Evolutionary conservation across 1,140 invertebrate genomes (phyloP), one percentile per base, ranked within the genome.

Genomic region (Drosophila sucinea): DNA sequence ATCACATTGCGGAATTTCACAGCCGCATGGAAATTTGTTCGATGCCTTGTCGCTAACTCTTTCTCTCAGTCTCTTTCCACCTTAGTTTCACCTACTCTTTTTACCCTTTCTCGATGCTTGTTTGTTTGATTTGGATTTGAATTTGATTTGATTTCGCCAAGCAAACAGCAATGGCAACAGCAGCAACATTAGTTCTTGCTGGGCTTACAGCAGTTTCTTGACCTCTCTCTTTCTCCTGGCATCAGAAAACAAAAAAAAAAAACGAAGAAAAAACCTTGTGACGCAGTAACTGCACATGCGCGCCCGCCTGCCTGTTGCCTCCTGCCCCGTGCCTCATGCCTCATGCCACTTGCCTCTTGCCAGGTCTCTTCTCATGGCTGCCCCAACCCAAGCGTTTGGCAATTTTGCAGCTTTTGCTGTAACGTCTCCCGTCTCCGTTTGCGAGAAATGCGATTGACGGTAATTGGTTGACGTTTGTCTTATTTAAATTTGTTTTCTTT

Each of bases 381-480:
- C 55, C 77, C 38, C 2, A 40, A 41, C 1, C 23, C 7, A 51
- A 51, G 23, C 69, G 78, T 77, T 79, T 81, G 82, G 74, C 79
- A 87, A 79, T 82, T 82, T 81, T 82, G 79, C 76, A 74, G 72
- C 77, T 79, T 71, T 74, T 67, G 70, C 70, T 47, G 60, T 60
- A 62, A 66, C 62, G 56, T 77, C 70, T 72, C 69, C 63, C 58
- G 63, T 56, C 63, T 70, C 70, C 73, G 65, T 81, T 81, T 81
- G 80, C 87, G 86, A 82, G 63, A 90, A 90, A 90, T 82, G 86
- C 84, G 84, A 91, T 91, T 91, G 89, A 91, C 89, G 89, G 89
- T 91, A 91, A 91, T 91, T 91, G 89, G 89, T 85, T 91, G 89
- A 91, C 89, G 89, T 91, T 91, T 91, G 89, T 91, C 89, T 91